Evolutionary conservation across 1,140 invertebrate genomes (phyloP).

Genomic region (Bombus sibiricus): DNA sequence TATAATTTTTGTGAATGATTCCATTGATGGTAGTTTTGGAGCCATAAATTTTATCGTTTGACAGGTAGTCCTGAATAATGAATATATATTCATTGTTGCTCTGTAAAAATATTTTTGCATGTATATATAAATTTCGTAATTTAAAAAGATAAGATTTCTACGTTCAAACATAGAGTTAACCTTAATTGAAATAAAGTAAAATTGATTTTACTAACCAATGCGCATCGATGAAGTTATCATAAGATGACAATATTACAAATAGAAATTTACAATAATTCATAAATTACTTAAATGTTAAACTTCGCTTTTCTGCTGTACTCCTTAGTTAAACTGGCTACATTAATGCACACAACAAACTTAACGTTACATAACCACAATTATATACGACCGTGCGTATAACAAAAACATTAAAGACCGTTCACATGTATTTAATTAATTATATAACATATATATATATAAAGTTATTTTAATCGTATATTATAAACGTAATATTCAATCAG

Average conservation of each 20-base stretch:
- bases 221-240: neutral
- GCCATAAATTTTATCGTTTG: neutral
- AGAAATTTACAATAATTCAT: neutral
- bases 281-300: neutral
- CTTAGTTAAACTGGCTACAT: neutral
- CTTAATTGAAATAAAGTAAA: neutral
- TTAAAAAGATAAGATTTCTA: neutral
- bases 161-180: neutral
- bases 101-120: slow-evolving; percentile 28
- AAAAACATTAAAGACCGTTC: slow-evolving; percentile 74
- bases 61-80: slow-evolving; percentile 3
- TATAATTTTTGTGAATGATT: neutral
- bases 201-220: neutral
- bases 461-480: neutral
- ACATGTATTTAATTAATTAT: slow-evolving; percentile 55
- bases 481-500: slow-evolving; percentile 2
- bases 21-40: neutral
- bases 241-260: neutral
- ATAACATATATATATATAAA: neutral
- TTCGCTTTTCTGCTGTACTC: neutral
- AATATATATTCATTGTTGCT: slow-evolving; percentile 31
- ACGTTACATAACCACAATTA: no score
- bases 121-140: neutral
- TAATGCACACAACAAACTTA: slow-evolving; percentile 1
- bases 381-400: neutral